Evolutionary conservation across 2,888 invertebrate genomes (phyloP).

Genomic region (Apamea monoglypha): DNA sequence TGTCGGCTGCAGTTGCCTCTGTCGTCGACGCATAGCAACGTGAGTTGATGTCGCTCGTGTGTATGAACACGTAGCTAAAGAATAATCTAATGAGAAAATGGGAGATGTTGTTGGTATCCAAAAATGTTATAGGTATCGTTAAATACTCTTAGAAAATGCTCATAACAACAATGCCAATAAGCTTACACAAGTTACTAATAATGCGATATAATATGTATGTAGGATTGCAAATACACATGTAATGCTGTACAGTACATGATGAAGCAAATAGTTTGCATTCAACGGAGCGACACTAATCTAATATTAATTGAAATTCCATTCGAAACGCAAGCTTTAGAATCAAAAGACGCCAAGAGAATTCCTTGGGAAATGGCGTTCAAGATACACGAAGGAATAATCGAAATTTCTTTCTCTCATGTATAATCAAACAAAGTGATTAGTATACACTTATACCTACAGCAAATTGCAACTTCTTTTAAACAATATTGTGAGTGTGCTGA

Average conservation of each 20-base stretch:
- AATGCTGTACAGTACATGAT: slow-evolving; percentile 9
- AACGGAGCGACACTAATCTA: slow-evolving; percentile 19
- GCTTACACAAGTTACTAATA: background rate
- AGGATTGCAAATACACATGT: slow-evolving; percentile 2
- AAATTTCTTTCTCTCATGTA: background rate
- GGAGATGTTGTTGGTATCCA: too few relatives aligned
- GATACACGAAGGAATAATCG: background rate
- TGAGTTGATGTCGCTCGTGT: too few relatives aligned
- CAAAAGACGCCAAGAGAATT: slow-evolving; percentile 1
- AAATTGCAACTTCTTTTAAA: too few relatives aligned
- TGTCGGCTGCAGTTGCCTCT: too few relatives aligned
- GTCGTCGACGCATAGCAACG: too few relatives aligned
- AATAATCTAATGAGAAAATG: too few relatives aligned
- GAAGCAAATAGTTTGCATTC: slow-evolving; percentile 8
- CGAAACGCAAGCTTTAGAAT: slow-evolving; percentile 5
- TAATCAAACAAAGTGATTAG: background rate
- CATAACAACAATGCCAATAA: background rate
- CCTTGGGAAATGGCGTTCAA: background rate
- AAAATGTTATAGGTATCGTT: too few relatives aligned
- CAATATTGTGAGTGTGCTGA: background rate
- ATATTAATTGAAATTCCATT: slow-evolving; percentile 41
- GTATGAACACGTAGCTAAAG: too few relatives aligned
- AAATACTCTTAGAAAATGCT: background rate
- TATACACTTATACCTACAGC: background rate
- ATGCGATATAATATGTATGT: background rate